Percentiles rank a stretch among this genome's conserved stretches.
phyloP scores from a whole-genome alignment of 92 coral and sea anemone species.

The Palythoa grandiflora region DNA sequence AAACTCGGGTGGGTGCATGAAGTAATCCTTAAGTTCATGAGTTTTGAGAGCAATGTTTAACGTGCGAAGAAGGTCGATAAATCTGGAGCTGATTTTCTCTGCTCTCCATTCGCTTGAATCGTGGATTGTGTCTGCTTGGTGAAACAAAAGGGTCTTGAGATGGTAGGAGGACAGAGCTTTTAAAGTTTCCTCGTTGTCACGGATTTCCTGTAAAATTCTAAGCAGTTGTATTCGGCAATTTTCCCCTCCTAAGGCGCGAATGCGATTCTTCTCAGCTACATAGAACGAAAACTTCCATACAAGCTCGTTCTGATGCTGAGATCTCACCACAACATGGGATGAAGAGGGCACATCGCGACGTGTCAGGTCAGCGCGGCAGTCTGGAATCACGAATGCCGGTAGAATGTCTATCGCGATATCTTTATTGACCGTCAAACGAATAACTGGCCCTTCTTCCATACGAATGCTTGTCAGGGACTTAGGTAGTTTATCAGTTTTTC shows the following conservation, averaged over 20 bases:
- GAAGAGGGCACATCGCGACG: constrained; percentile 96
- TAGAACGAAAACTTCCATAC: constrained; percentile 91
- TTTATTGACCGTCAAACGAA: constrained; percentile 84
- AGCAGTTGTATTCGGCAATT: constrained; percentile 95
- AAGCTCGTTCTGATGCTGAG: constrained; percentile 81
- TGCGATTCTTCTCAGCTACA: constrained; percentile 95
- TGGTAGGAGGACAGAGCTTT: constrained; percentile 93
- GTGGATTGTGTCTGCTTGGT: constrained; percentile 86
- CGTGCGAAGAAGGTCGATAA: constrained; percentile 80
- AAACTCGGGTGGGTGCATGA: constrained; percentile 99
- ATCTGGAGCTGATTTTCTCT: constrained; percentile 84
- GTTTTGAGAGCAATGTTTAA: constrained; percentile 75
- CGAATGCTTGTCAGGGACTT: constrained; percentile 85
- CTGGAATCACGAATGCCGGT: constrained; percentile 98
- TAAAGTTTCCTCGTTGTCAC: constrained; percentile 93
- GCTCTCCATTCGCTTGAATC: constrained; percentile 90
- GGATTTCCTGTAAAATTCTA: constrained; percentile 93
- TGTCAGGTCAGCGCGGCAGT: constrained; percentile 89
- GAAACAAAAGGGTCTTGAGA: constrained; percentile 90
- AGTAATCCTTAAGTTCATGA: constrained; percentile 86
- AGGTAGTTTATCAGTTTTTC: constrained; percentile 84
- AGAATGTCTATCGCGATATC: constrained; percentile 91
- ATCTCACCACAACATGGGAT: constrained; percentile 91
- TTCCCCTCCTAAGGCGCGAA: constrained; percentile 92
- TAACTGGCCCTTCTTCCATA: constrained; percentile 88